These are phyloP conservation scores for Onychomys arenicola DNA, from an alignment of 2,797 vertebrate genomes.

Conservation along the genomic window DNA sequence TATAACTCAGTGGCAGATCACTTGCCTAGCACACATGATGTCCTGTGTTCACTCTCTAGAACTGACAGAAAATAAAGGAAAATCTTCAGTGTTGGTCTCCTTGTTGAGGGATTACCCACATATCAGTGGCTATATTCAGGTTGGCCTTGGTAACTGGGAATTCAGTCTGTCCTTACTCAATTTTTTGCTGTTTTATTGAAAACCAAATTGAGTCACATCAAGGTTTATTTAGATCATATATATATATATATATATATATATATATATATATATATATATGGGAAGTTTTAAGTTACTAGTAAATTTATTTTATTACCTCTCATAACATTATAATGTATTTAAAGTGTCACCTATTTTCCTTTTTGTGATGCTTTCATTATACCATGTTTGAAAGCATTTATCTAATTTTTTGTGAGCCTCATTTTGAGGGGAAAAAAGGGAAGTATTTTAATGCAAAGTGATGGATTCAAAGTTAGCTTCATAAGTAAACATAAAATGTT, in stretches of 20 bases:
- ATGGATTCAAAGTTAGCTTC: not conserved
- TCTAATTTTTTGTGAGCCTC: constrained; percentile 19
- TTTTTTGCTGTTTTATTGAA: not conserved
- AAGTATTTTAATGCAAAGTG: constrained; percentile 19
- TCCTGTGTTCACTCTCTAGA: not conserved
- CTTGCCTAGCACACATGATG: not conserved
- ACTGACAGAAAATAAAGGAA: not conserved
- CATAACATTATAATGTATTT: not conserved
- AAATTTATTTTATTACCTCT: not conserved
- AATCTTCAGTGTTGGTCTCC: not conserved
- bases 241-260: not conserved
- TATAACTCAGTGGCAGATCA: not conserved
- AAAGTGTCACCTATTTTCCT: not conserved
- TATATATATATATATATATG: not conserved
- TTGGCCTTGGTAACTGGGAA: not conserved
- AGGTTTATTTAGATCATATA: not conserved
- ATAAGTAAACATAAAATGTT: constrained; percentile 35
- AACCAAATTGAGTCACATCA: not conserved
- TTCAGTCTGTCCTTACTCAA: not conserved
- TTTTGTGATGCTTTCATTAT: constrained; percentile 45
- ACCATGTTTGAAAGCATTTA: constrained; percentile 50
- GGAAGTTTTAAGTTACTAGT: not conserved
- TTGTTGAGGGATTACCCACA: not conserved
- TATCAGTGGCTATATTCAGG: not conserved
- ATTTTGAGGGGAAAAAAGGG: not conserved